Evolutionary conservation across 2,113 vertebrate species (phyloP).

Genomic region (Xyrauchen texanus): DNA sequence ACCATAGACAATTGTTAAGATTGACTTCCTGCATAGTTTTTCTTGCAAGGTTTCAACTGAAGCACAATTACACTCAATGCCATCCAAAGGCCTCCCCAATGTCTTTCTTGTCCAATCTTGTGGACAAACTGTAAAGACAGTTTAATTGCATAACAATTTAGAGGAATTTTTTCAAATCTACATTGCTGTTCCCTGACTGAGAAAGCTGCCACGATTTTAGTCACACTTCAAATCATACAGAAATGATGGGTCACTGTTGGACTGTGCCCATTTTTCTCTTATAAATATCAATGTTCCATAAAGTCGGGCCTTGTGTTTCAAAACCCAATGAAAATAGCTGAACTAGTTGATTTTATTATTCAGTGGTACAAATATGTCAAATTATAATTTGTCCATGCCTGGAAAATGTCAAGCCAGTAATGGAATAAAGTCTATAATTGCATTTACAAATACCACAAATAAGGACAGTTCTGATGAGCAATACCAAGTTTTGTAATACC

Average conservation of each 20-base stretch:
- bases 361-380: neutral
- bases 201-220: conserved; percentile 24
- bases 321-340: conserved; percentile 9
- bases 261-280: conserved; percentile 19
- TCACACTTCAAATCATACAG: conserved; percentile 31
- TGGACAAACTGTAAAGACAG: neutral
- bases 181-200: conserved; percentile 14
- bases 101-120: conserved; percentile 26
- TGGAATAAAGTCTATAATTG: neutral
- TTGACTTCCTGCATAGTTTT: neutral
- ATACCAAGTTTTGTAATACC: neutral
- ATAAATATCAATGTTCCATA: conserved; percentile 32
- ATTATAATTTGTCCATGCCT: neutral
- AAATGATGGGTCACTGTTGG: conserved; percentile 33
- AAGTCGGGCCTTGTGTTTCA: conserved; percentile 8
- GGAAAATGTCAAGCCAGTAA: conserved; percentile 26
- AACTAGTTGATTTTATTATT: neutral
- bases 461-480: neutral
- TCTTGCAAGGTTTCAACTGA: conserved; percentile 7
- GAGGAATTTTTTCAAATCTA: conserved; percentile 15
- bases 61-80: conserved; percentile 18
- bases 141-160: conserved; percentile 9
- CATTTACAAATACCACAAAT: conserved; percentile 24
- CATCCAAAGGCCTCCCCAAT: conserved; percentile 10
- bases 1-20: conserved; percentile 25